Evolutionary conservation across 1,140 invertebrate species (phyloP).

Genomic region (Drosophila ambigua): DNA sequence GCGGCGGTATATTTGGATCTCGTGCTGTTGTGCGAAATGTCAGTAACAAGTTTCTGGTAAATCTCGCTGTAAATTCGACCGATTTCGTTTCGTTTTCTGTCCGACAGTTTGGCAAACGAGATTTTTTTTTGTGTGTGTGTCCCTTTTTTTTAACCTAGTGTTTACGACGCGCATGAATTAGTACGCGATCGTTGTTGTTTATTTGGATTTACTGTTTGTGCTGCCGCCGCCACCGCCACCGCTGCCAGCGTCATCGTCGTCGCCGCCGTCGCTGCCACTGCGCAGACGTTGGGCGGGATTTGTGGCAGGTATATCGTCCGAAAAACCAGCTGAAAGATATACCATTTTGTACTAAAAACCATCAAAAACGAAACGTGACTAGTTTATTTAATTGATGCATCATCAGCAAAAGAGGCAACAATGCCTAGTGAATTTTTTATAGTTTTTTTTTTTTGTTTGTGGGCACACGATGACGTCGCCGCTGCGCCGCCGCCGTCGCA

Average conservation of each 20-base stretch:
- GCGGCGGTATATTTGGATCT: not conserved
- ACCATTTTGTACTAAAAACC: constrained; percentile 45
- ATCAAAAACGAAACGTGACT: constrained; percentile 66
- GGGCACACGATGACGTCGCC: constrained; percentile 51
- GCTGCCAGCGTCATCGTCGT: not conserved
- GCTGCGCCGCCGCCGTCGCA: constrained; percentile 50
- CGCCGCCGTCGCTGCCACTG: too few relatives aligned
- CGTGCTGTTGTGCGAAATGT: constrained; percentile 5
- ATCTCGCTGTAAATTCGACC: too few relatives aligned
- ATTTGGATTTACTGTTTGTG: constrained; percentile 4
- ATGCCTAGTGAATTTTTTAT: constrained; percentile 63
- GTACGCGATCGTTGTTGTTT: constrained; percentile 5
- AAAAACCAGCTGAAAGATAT: not conserved
- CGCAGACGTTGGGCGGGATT: too few relatives aligned
- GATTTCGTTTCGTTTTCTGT: too few relatives aligned
- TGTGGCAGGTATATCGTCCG: too few relatives aligned
- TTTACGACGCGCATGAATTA: constrained; percentile 9
- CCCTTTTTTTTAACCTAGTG: constrained; percentile 1
- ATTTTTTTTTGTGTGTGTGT: constrained; percentile 2
- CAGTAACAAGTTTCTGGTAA: constrained; percentile 12
- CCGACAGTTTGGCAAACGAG: not conserved
- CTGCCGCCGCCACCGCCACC: not conserved
- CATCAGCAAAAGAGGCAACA: constrained; percentile 45
- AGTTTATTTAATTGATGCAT: constrained; percentile 74
- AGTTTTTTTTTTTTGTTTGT: constrained; percentile 31